Percentiles rank a stretch among this genome's conserved stretches.
phyloP scores from a whole-genome alignment of 1,140 invertebrate species.

The Halesus radiatus region DNA sequence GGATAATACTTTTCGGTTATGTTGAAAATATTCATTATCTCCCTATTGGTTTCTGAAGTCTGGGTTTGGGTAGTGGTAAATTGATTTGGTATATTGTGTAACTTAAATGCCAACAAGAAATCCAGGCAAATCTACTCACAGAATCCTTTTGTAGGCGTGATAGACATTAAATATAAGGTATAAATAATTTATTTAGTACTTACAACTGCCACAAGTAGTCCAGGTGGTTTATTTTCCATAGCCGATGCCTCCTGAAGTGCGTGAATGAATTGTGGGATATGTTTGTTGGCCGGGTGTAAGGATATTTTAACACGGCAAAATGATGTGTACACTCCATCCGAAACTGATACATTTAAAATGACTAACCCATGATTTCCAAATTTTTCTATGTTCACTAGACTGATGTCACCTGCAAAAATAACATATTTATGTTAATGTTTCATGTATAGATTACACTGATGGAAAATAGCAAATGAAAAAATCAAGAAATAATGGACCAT shows the following conservation, averaged over 20 bases:
- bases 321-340: constrained; percentile 89
- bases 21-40: no score
- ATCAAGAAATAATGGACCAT: background rate
- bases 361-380: constrained; percentile 72
- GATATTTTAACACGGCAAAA: constrained; percentile 82
- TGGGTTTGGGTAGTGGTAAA: no score
- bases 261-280: constrained; percentile 81
- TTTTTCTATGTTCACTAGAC: constrained; percentile 74
- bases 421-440: constrained; percentile 54
- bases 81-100: no score
- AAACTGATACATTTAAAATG: constrained; percentile 86
- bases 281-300: constrained; percentile 81
- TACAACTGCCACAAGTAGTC: constrained; percentile 59
- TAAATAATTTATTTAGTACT: background rate
- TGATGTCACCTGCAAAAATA: constrained; percentile 75
- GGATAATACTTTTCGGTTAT: no score
- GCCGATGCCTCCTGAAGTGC: constrained; percentile 78
- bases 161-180: no score
- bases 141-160: no score
- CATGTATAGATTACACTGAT: no score
- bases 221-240: constrained; percentile 81
- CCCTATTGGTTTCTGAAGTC: no score
- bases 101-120: no score
- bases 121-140: no score
- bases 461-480: constrained; percentile 58